A percentile compares a stretch with the other conserved stretches of the same genome.
Evolutionary conservation across 2,113 vertebrate species (phyloP).

Genomic region (Coptodon bakossiorum): DNA sequence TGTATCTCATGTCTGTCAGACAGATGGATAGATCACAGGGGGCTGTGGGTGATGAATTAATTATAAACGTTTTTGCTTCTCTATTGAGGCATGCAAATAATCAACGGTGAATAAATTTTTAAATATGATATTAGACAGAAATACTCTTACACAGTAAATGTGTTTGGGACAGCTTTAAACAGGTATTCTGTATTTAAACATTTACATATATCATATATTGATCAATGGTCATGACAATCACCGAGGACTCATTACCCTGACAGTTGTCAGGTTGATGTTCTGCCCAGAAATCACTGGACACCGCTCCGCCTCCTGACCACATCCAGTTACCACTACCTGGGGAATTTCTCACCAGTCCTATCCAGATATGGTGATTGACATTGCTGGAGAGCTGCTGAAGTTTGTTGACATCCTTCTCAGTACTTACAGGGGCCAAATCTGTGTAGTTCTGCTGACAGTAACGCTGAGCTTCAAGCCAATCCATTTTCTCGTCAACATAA

Average conservation of each 20-base stretch:
- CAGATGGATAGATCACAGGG: too few species aligned
- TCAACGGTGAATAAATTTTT: too few species aligned
- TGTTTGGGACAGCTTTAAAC: too few species aligned
- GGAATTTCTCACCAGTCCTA: not conserved
- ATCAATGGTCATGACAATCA: too few species aligned
- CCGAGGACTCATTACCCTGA: not conserved
- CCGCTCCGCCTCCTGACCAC: conserved; percentile 21
- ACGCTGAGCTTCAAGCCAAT: not conserved
- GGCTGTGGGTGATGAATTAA: too few species aligned
- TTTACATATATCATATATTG: too few species aligned
- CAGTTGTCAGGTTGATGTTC: not conserved
- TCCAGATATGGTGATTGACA: accelerated
- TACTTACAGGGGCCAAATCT: conserved; percentile 25
- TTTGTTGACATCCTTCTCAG: accelerated
- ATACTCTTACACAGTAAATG: too few species aligned
- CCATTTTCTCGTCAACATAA: accelerated
- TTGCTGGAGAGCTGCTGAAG: accelerated
- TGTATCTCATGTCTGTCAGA: too few species aligned
- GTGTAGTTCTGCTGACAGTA: not conserved
- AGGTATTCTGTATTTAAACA: too few species aligned
- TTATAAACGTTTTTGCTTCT: too few species aligned
- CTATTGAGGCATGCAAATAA: too few species aligned
- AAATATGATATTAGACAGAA: too few species aligned
- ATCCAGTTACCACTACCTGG: not conserved
- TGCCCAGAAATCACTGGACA: not conserved